These are phyloP conservation scores for Stichopus chloronotus DNA, from an alignment of 35 echinoderm and acorn worm genomes.

Conservation along the genomic window DNA sequence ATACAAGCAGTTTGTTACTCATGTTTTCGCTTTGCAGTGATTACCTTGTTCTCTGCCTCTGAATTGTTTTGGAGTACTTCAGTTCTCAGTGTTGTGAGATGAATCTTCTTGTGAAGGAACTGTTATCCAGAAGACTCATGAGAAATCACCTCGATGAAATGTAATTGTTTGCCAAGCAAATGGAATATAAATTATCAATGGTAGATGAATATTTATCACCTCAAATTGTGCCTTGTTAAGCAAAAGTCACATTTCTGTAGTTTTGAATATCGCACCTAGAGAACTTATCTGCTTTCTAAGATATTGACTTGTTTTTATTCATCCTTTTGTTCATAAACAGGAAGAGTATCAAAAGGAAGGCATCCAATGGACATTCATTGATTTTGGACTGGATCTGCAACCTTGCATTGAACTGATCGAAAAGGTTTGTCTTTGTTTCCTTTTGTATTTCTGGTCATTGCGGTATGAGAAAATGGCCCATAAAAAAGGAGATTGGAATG, in stretches of 20 bases:
- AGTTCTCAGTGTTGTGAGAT: neutral
- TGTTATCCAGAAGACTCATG: no score
- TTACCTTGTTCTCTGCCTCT: neutral
- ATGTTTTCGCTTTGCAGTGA: no score
- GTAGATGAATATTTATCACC: no score
- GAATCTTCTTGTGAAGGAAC: no score
- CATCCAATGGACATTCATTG: conserved; percentile 97
- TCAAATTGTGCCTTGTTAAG: no score
- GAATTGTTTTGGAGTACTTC: neutral
- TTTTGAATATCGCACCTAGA: no score
- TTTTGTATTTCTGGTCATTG: neutral
- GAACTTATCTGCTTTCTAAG: neutral
- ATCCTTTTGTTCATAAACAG: conserved; percentile 57
- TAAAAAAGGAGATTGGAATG: no score
- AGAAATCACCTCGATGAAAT: no score
- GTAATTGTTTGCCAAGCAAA: no score
- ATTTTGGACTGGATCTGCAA: conserved; percentile 98
- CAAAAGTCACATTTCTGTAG: no score
- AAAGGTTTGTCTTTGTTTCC: conserved; percentile 70
- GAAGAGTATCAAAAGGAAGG: conserved; percentile 98
- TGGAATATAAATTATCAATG: no score
- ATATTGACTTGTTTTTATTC: neutral
- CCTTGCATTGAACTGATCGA: conserved; percentile 99
- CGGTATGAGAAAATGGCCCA: no score
- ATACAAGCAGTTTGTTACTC: neutral